Evolutionary conservation across 2,797 vertebrate genomes (phyloP).

Genomic region (Aselliscus stoliczkanus): DNA sequence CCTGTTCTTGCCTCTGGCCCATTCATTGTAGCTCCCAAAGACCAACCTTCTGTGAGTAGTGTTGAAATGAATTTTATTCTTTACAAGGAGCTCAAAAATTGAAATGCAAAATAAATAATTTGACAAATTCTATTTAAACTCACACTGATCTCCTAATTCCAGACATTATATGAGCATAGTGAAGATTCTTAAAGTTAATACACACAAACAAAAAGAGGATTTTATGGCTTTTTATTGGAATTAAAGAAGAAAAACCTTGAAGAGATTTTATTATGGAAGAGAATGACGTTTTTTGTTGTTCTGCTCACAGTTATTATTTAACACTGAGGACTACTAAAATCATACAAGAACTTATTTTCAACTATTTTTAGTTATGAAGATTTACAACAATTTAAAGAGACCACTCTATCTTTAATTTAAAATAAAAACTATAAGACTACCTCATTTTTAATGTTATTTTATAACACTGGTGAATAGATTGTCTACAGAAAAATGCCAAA

Average conservation of each 20-base stretch:
- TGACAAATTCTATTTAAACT: constrained; percentile 23
- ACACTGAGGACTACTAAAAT: neutral
- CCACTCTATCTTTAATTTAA: neutral
- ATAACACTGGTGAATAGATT: constrained; percentile 2
- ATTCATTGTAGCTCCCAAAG: neutral
- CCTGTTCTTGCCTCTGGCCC: neutral
- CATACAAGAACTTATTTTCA: neutral
- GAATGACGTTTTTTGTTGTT: neutral
- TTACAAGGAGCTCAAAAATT: constrained; percentile 1
- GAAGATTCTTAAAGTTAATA: constrained; percentile 17
- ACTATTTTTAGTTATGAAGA: constrained; percentile 23
- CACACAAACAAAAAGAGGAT: neutral
- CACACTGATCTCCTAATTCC: neutral
- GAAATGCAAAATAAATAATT: constrained; percentile 31
- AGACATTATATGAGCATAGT: neutral
- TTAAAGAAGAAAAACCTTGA: constrained; percentile 25
- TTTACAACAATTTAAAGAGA: constrained; percentile 3
- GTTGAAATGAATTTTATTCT: constrained; percentile 34
- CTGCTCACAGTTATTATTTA: neutral
- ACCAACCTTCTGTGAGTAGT: neutral
- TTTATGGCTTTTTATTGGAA: constrained; percentile 38
- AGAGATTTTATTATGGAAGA: constrained; percentile 28
- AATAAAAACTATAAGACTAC: neutral
- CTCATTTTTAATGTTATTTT: constrained; percentile 34
- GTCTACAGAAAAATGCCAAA: constrained; percentile 36